These are phyloP conservation scores for Xylota segnis DNA, from an alignment of 2,888 invertebrate species.

Conservation along the genomic window DNA sequence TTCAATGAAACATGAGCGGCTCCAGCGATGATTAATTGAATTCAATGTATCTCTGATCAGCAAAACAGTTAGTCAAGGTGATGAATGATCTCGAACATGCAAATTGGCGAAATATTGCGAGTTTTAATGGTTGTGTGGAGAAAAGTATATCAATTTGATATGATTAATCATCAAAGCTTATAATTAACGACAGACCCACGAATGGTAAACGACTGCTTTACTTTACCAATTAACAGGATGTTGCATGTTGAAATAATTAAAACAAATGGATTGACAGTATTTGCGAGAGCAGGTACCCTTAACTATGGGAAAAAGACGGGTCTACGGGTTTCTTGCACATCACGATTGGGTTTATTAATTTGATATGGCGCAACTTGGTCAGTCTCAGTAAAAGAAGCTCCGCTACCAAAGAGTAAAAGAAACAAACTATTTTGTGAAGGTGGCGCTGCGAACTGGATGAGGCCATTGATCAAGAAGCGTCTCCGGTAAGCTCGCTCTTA, in stretches of 20 bases:
- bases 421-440: too few relatives aligned
- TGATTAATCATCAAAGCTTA: neutral
- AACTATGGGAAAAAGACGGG: neutral
- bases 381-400: too few relatives aligned
- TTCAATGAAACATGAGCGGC: neutral
- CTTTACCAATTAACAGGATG: neutral
- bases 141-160: neutral
- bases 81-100: slow-evolving; percentile 1
- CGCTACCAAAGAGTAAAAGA: too few relatives aligned
- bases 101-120: slow-evolving; percentile 12
- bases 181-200: neutral
- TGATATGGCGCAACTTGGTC: too few relatives aligned
- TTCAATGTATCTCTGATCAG: slow-evolving; percentile 10
- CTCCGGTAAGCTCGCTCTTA: too few relatives aligned
- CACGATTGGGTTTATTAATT: too few relatives aligned
- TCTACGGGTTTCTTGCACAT: neutral
- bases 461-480: too few relatives aligned
- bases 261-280: neutral
- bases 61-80: slow-evolving; percentile 8
- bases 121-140: neutral
- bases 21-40: neutral
- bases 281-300: neutral
- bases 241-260: neutral
- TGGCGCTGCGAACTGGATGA: too few relatives aligned
- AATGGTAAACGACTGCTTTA: neutral